These are phyloP conservation scores for Pygoscelis antarcticus DNA, from an alignment of 2,113 vertebrate species.

Conservation along the genomic window DNA sequence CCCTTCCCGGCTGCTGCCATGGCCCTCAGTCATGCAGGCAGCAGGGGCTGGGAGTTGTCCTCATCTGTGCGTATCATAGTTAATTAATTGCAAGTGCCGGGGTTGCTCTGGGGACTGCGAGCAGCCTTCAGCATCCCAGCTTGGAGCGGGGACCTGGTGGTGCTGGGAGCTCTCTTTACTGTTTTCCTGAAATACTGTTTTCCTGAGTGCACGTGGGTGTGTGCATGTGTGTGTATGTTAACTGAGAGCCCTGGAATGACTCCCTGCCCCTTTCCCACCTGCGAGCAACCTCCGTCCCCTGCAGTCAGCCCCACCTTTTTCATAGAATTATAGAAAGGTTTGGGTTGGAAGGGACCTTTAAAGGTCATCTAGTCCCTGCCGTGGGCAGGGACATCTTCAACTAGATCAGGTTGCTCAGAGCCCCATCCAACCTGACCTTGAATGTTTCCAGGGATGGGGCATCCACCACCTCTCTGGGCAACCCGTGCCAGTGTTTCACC, in stretches of 20 bases:
- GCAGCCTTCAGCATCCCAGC: neutral
- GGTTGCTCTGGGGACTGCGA: neutral
- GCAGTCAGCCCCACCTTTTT: neutral
- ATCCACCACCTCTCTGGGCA: neutral
- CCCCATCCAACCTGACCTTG: neutral
- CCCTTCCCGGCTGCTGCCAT: neutral
- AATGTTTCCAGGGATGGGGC: neutral
- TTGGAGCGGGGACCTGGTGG: neutral
- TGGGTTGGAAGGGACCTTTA: neutral
- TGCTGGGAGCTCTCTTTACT: neutral
- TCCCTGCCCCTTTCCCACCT: neutral
- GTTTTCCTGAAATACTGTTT: neutral
- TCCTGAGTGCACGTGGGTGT: fast-evolving
- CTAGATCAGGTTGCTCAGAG: neutral
- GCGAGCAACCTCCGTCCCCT: neutral
- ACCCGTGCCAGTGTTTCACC: neutral
- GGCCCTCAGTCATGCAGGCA: neutral
- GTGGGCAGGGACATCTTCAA: neutral
- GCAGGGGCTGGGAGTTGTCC: neutral
- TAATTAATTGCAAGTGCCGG: neutral
- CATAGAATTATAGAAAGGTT: neutral
- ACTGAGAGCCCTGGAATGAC: fast-evolving
- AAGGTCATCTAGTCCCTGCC: neutral
- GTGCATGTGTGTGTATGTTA: neutral
- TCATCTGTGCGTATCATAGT: neutral